Percentiles rank a stretch among this genome's conserved stretches.
These are phyloP conservation scores for Solenopsis fugax DNA, from an alignment of 1,140 invertebrate species.

Conservation along the genomic window DNA sequence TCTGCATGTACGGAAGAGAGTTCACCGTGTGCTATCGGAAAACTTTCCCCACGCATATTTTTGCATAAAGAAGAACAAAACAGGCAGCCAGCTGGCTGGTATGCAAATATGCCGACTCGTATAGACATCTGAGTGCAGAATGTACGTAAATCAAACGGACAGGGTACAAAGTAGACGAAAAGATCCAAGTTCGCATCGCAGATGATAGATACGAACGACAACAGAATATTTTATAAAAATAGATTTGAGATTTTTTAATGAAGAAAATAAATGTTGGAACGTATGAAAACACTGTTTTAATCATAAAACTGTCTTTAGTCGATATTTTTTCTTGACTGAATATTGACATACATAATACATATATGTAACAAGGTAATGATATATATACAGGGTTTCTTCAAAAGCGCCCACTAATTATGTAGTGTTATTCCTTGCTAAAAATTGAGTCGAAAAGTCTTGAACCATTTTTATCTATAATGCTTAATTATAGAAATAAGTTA, in stretches of 20 bases:
- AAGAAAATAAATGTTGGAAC: neutral
- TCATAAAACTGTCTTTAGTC: neutral
- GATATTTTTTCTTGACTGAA: neutral
- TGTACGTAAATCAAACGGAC: constrained; percentile 36
- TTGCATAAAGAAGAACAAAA: constrained; percentile 49
- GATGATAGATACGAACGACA: neutral
- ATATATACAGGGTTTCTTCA: too few relatives aligned
- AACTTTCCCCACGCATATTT: constrained; percentile 32
- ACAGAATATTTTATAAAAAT: neutral
- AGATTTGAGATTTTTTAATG: neutral
- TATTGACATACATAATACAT: too few relatives aligned
- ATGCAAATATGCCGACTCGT: constrained; percentile 22
- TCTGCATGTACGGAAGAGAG: neutral
- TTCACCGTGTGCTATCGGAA: constrained; percentile 47
- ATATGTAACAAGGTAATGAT: too few relatives aligned
- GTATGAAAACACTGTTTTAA: neutral
- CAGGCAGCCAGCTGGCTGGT: constrained; percentile 23
- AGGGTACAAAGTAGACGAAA: constrained; percentile 29
- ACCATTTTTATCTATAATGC: too few relatives aligned
- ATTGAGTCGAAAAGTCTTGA: too few relatives aligned
- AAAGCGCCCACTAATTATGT: too few relatives aligned
- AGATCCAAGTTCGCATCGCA: constrained; percentile 28
- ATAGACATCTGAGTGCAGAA: neutral
- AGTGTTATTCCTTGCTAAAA: too few relatives aligned
- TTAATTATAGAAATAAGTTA: too few relatives aligned